Percentiles rank a stretch among this genome's conserved stretches.
Conservation (phyloP, 2,888 invertebrate genomes). For the Caenorhabditis uteleia region DNA sequence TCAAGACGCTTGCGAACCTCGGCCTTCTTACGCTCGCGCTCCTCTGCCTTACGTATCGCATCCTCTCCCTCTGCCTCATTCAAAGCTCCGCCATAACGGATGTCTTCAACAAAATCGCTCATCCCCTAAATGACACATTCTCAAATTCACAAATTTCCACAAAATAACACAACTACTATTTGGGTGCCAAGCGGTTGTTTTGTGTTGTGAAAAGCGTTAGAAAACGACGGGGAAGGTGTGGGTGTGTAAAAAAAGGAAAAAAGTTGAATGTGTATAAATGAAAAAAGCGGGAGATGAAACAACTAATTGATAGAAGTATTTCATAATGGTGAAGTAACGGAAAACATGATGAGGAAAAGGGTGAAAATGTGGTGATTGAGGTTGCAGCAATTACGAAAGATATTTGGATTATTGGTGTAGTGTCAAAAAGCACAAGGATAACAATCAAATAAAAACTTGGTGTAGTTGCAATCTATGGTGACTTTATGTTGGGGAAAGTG, state of each 20-base stretch:
- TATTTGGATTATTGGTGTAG: too few species aligned
- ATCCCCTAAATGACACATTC: conserved; percentile 3
- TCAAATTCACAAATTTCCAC: conserved; percentile 1
- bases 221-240: conserved; percentile 16
- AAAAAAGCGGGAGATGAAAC: too few species aligned
- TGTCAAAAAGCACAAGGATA: too few species aligned
- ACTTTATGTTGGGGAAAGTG: too few species aligned
- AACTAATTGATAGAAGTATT: too few species aligned
- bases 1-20: conserved; percentile 96
- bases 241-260: background rate
- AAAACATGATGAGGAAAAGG: too few species aligned
- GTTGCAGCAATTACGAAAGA: too few species aligned
- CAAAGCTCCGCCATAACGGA: conserved; percentile 59
- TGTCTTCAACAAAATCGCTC: conserved; percentile 40
- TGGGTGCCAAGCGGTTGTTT: conserved; percentile 37
- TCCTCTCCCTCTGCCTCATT: conserved; percentile 59
- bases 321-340: too few species aligned
- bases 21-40: conserved; percentile 97
- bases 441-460: too few species aligned
- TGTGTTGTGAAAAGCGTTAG: conserved; percentile 37
- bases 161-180: conserved; percentile 24
- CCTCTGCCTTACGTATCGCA: conserved; percentile 84
- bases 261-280: too few species aligned
- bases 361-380: too few species aligned
- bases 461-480: too few species aligned